These are phyloP conservation scores for Diadophis punctatus DNA, from an alignment of 2,113 vertebrate genomes.

Conservation along the genomic window DNA sequence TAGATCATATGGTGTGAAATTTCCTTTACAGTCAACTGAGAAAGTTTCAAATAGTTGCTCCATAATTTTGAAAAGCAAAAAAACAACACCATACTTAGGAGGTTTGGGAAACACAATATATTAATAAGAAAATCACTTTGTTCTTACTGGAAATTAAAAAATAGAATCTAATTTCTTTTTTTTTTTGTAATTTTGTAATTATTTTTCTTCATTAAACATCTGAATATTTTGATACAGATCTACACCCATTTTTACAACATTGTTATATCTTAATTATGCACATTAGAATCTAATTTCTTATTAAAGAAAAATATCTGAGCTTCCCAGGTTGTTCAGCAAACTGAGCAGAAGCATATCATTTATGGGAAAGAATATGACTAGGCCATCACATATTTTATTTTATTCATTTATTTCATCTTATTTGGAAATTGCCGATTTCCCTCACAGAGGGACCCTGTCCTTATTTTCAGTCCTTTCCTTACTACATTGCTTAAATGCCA, in stretches of 20 bases:
- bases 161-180: neutral
- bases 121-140: neutral
- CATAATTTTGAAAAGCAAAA: neutral
- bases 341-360: neutral
- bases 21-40: neutral
- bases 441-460: neutral
- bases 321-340: neutral
- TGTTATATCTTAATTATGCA: too few species aligned
- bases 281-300: too few species aligned
- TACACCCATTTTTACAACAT: too few species aligned
- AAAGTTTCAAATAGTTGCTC: neutral
- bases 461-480: neutral
- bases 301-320: neutral
- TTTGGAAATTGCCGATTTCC: neutral
- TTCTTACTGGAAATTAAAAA: neutral
- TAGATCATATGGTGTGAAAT: neutral
- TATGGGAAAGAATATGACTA: neutral
- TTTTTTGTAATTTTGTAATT: too few species aligned
- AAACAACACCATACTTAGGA: neutral
- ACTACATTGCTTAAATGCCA: neutral
- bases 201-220: too few species aligned
- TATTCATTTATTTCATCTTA: neutral
- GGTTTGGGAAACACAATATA: neutral
- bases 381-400: neutral
- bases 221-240: too few species aligned